Evolutionary conservation across 2,797 vertebrate genomes (phyloP).

Genomic region (Lophotriccus pileatus): DNA sequence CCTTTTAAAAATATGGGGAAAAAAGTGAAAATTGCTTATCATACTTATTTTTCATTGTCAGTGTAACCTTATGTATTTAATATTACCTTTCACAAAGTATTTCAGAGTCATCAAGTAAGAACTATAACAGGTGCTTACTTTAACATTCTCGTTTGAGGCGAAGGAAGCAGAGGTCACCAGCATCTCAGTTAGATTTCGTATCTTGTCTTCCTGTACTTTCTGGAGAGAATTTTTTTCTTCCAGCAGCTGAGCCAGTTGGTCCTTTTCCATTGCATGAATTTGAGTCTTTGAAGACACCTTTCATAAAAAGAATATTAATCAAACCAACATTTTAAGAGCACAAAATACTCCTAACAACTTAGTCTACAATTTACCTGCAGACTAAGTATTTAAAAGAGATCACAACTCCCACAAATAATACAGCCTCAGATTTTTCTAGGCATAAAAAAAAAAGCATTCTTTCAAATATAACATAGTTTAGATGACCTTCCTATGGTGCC

Average conservation of each 20-base stretch:
- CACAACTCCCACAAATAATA: neutral
- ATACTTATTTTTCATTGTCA: neutral
- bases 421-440: neutral
- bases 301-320: neutral
- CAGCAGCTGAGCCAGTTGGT: slow-evolving; percentile 85
- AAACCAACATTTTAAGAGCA: neutral
- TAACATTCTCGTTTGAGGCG: slow-evolving; percentile 45
- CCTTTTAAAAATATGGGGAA: neutral
- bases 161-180: slow-evolving; percentile 85
- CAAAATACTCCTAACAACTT: neutral
- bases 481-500: neutral
- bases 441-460: neutral
- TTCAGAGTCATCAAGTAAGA: neutral
- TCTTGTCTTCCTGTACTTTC: slow-evolving; percentile 87
- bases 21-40: neutral
- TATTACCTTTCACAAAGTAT: neutral
- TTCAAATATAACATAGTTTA: neutral
- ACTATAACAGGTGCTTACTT: slow-evolving; percentile 48
- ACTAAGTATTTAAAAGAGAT: neutral
- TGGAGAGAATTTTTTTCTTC: slow-evolving; percentile 93
- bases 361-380: neutral
- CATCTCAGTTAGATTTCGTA: slow-evolving; percentile 87
- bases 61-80: neutral
- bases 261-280: slow-evolving; percentile 86
- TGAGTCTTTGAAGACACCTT: slow-evolving; percentile 88